Conservation (phyloP, 2,113 vertebrate genomes). For the Xenus cinereus region DNA sequence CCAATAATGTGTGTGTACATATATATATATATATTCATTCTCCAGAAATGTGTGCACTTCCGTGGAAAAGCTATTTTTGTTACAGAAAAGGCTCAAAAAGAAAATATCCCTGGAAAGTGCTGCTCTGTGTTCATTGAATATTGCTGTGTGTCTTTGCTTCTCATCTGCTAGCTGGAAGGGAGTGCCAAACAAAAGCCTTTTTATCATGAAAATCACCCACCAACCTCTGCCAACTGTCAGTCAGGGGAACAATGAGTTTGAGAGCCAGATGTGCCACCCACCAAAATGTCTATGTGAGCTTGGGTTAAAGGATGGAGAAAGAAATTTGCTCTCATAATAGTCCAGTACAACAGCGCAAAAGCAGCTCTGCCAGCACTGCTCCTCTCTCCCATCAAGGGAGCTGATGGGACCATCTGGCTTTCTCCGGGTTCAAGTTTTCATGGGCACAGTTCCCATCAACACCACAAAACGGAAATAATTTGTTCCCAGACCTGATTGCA, state of each 20-base stretch:
- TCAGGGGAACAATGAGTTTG: conserved; percentile 62
- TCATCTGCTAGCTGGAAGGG: conserved; percentile 53
- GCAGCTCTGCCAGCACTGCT: conserved; percentile 27
- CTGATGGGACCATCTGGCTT: conserved; percentile 58
- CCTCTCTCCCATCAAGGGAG: conserved; percentile 12
- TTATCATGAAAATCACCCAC: conserved; percentile 69
- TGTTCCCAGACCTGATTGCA: conserved; percentile 64
- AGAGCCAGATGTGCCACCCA: conserved; percentile 62
- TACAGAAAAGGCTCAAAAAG: conserved; percentile 38
- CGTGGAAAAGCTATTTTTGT: conserved; percentile 53
- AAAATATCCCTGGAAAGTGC: conserved; percentile 57
- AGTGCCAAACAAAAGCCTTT: conserved; percentile 57
- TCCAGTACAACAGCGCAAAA: conserved; percentile 13
- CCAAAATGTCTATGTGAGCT: background rate
- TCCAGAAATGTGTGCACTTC: conserved; percentile 23
- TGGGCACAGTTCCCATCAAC: conserved; percentile 36
- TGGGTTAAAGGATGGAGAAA: conserved; percentile 42
- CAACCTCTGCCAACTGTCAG: conserved; percentile 65
- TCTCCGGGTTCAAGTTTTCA: conserved; percentile 58
- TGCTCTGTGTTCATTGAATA: conserved; percentile 31
- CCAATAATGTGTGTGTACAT: background rate
- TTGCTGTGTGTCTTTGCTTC: conserved; percentile 46
- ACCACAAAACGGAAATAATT: conserved; percentile 57
- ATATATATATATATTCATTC: background rate
- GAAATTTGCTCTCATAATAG: conserved; percentile 35